Evolutionary conservation across 2,888 invertebrate species (phyloP).

Genomic region (Scelioninae gen. 1): DNA sequence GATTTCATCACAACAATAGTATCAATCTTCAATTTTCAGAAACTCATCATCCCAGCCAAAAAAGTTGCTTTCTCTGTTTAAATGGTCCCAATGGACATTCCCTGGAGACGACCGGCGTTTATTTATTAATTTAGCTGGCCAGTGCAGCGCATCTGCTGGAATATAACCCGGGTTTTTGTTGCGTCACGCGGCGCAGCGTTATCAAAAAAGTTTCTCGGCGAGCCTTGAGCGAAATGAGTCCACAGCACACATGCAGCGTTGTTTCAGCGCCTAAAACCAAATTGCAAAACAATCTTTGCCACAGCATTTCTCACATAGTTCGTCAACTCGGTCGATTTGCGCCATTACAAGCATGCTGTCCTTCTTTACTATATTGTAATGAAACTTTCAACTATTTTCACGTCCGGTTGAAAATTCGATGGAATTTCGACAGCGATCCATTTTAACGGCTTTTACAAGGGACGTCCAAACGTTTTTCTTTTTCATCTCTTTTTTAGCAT

Average conservation of each 20-base stretch:
- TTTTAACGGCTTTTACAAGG: conserved; percentile 41
- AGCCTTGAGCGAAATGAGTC: conserved; percentile 51
- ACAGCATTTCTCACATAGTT: conserved; percentile 52
- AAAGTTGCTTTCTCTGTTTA: no score
- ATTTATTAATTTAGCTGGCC: conserved; percentile 58
- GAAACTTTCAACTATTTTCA: conserved; percentile 42
- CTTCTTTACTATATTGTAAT: conserved; percentile 31
- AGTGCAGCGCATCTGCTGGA: conserved; percentile 46
- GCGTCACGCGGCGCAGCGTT: conserved; percentile 54
- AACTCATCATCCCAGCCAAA: no score
- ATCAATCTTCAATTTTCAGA: no score
- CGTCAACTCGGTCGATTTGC: conserved; percentile 48
- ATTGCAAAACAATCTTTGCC: conserved; percentile 52
- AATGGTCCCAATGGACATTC: not conserved
- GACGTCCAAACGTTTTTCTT: conserved; percentile 3
- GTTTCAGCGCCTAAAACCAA: conserved; percentile 52
- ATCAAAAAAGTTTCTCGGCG: conserved; percentile 61
- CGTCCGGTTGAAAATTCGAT: conserved; percentile 16
- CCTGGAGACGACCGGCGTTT: conserved; percentile 1
- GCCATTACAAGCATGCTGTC: conserved; percentile 33
- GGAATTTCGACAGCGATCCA: conserved; percentile 41
- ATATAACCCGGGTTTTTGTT: conserved; percentile 45
- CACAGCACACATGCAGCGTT: conserved; percentile 38
- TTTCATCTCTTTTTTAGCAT: not conserved
- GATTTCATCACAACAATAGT: not conserved